Base-by-base conservation (phyloP, 2,888 invertebrate genomes). In the Geotrupes spiniger region DNA sequence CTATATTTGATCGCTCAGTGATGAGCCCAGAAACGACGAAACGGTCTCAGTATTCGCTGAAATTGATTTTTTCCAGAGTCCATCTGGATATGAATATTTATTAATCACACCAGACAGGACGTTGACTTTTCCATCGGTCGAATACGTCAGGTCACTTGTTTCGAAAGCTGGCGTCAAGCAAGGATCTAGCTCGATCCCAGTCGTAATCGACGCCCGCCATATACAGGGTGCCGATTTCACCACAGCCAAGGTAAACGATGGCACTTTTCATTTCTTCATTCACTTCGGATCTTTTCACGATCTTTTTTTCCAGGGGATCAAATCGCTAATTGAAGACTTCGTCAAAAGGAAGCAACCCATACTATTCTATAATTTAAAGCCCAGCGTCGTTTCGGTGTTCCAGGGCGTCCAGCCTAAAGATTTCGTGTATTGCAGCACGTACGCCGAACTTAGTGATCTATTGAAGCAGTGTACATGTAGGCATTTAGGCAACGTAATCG, bases 141-240 rank as follows among this genome's bases (percentile, higher is more conserved):
- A 83, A 54, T 82, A 84, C 60, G 80, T 84, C 2, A 73, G 81
- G 45, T 71, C 75, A 36, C 81, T 87, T 53, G 82, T 93, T 50
- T 82, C 84, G 64, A 89, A 89, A 74, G 86, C 83, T 10, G 85
- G 81, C 11, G 74, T 77, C 6, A 77, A 78, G 57, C 76, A 78
- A 46, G 80, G 78, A n/a, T 77, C 74, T 51, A 75, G 80, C 61
- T 65, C 71, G 57, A 75, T 78, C 36, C 81, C 82, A 1, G 78
- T 82, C 37, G 81, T 83, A 11, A 75, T 83, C 41, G 82, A 83
- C 66, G 79, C 81, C 28, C 75, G 76, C 49, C 82, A 82, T 61
- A 80, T 83, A 48, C 80, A 81, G 61, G 79, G 78, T n/a, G 80
- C 80, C 6, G 83, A 84, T 68, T 83, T 79, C 63, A 83, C 83